Evolutionary conservation across 1,140 invertebrate species (phyloP).

Genomic region (Rhyzopertha dominica): DNA sequence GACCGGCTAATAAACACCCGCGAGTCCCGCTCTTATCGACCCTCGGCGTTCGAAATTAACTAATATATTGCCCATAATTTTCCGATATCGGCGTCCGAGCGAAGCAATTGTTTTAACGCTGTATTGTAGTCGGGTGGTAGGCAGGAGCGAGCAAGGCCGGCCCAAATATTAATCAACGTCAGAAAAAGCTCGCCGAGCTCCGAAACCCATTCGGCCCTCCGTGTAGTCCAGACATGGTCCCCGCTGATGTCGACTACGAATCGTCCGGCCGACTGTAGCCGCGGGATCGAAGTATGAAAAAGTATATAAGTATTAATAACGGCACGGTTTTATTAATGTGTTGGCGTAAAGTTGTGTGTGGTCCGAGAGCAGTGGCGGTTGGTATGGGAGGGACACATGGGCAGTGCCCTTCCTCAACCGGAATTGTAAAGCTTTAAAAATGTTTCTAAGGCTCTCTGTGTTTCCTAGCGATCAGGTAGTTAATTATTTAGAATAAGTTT

Average conservation of each 20-base stretch:
- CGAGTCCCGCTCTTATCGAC: too few relatives aligned
- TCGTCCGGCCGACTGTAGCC: constrained; percentile 27
- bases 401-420: too few relatives aligned
- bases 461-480: too few relatives aligned
- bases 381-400: too few relatives aligned
- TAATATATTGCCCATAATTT: constrained; percentile 26
- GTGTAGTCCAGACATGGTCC: neutral
- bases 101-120: constrained; percentile 37
- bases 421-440: too few relatives aligned
- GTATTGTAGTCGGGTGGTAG: constrained; percentile 37
- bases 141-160: constrained; percentile 36
- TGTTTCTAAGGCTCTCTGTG: too few relatives aligned
- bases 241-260: constrained; percentile 6
- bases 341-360: constrained; percentile 40
- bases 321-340: constrained; percentile 41
- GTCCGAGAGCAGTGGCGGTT: constrained; percentile 29
- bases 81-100: constrained; percentile 15
- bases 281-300: constrained; percentile 38
- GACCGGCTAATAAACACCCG: too few relatives aligned
- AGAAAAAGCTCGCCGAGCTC: constrained; percentile 25
- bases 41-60: too few relatives aligned
- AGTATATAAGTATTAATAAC: constrained; percentile 43
- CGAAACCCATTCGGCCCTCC: constrained; percentile 23
- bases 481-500: too few relatives aligned
- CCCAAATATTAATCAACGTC: constrained; percentile 45